Evolutionary conservation across 2,113 vertebrate genomes (phyloP).

Genomic region (Chionomys nivalis): DNA sequence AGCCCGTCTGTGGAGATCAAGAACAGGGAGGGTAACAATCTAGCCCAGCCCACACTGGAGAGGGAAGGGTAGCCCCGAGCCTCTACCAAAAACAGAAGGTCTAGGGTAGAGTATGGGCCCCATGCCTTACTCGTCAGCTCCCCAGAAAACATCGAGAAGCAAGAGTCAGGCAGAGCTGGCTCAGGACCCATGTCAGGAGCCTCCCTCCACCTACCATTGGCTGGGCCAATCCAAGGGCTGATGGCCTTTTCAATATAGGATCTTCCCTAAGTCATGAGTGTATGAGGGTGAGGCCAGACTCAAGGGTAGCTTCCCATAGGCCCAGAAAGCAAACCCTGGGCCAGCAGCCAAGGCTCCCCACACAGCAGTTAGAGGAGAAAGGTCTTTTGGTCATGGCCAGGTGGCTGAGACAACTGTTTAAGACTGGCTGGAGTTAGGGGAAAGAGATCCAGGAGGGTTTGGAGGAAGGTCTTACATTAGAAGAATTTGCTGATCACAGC

Average conservation of each 20-base stretch:
- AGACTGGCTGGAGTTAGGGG: neutral
- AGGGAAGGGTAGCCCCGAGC: neutral
- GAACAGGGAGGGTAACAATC: neutral
- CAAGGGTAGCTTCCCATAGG: neutral
- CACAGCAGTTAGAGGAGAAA: neutral
- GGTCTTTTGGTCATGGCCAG: too few species aligned
- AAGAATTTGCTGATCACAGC: neutral
- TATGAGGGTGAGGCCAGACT: accelerated
- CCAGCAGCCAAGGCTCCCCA: neutral
- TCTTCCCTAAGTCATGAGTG: neutral
- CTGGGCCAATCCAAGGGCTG: neutral
- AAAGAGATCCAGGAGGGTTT: neutral
- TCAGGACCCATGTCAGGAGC: neutral
- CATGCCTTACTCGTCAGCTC: neutral
- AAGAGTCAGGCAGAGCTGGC: neutral
- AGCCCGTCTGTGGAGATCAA: slow-evolving; percentile 90
- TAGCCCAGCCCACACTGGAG: too few species aligned
- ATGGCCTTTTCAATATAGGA: accelerated
- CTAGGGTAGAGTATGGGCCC: neutral
- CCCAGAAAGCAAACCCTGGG: neutral
- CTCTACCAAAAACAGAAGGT: neutral
- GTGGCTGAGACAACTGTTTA: neutral
- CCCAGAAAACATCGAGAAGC: neutral
- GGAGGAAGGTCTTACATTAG: accelerated
- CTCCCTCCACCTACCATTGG: neutral